Percentiles rank a stretch among this genome's conserved stretches.
Evolutionary conservation across 2,888 invertebrate species (phyloP).

Genomic region (Philereme vetulata): DNA sequence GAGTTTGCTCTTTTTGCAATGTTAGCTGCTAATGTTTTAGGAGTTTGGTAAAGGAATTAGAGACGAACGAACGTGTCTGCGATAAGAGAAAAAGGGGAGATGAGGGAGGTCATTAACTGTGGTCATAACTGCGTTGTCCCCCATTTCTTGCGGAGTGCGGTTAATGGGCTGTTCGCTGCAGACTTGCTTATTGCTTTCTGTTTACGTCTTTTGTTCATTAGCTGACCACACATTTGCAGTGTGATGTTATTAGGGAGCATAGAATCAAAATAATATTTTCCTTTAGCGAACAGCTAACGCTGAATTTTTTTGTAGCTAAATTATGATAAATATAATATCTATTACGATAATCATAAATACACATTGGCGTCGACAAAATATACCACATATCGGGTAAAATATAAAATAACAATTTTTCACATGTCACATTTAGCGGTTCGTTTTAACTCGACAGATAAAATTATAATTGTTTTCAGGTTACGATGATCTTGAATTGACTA

Average conservation of each 20-base stretch:
- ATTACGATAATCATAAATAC: no score
- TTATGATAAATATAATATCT: no score
- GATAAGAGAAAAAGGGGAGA: constrained; percentile 27
- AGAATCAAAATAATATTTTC: background rate
- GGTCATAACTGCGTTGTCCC: constrained; percentile 36
- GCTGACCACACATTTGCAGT: constrained; percentile 27
- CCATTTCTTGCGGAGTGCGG: constrained; percentile 33
- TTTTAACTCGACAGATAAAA: no score
- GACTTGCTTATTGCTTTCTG: constrained; percentile 33
- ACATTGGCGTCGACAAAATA: no score
- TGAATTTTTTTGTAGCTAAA: no score
- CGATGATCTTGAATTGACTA: no score
- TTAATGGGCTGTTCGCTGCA: constrained; percentile 37
- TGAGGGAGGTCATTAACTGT: constrained; percentile 29
- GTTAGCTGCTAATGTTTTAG: constrained; percentile 54
- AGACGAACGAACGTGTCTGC: constrained; percentile 31
- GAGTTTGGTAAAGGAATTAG: constrained; percentile 53
- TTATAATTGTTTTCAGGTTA: no score
- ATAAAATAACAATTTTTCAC: no score
- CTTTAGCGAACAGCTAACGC: no score
- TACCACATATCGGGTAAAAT: no score
- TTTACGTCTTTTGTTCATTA: constrained; percentile 33
- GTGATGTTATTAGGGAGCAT: constrained; percentile 3
- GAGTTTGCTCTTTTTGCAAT: constrained; percentile 45
- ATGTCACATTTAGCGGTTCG: no score